A percentile compares a stretch with the other conserved stretches of the same genome.
Evolutionary conservation across 2,888 invertebrate genomes (phyloP).

Genomic region (Amblyjoppa fuscipennis): DNA sequence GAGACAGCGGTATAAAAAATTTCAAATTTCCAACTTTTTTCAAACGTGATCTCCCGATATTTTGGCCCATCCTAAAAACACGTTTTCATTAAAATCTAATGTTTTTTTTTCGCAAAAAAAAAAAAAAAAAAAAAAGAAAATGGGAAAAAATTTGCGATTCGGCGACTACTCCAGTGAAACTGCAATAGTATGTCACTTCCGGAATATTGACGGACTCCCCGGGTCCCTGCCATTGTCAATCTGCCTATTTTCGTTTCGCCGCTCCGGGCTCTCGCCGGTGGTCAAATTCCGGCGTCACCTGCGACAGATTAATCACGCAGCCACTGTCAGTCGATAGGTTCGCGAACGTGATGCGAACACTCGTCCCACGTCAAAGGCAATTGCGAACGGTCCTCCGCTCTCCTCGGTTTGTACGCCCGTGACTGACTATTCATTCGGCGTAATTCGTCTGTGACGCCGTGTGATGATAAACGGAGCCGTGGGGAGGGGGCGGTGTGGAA

Average conservation of each 20-base stretch:
- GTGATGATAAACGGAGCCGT: neutral
- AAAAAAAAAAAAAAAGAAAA: too few species aligned
- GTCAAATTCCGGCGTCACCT: neutral
- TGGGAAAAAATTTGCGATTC: neutral
- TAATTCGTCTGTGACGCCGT: slow-evolving; percentile 4
- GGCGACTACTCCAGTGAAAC: neutral
- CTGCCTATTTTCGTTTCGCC: neutral
- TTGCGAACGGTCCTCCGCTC: neutral
- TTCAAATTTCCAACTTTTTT: too few species aligned
- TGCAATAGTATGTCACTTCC: neutral
- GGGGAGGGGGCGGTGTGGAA: neutral
- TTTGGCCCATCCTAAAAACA: too few species aligned
- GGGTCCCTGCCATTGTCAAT: neutral
- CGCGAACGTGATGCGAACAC: neutral
- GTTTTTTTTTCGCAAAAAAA: too few species aligned
- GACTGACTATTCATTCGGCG: neutral
- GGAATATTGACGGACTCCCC: too few species aligned
- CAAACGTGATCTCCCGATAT: too few species aligned
- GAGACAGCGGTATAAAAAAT: too few species aligned
- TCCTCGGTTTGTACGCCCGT: neutral
- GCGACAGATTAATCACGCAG: neutral
- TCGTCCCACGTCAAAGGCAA: neutral
- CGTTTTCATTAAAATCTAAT: too few species aligned
- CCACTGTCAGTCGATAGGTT: neutral
- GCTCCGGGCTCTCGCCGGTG: neutral